phyloP scores from a whole-genome alignment of 2,113 vertebrate species.

The Nerophis ophidion region DNA sequence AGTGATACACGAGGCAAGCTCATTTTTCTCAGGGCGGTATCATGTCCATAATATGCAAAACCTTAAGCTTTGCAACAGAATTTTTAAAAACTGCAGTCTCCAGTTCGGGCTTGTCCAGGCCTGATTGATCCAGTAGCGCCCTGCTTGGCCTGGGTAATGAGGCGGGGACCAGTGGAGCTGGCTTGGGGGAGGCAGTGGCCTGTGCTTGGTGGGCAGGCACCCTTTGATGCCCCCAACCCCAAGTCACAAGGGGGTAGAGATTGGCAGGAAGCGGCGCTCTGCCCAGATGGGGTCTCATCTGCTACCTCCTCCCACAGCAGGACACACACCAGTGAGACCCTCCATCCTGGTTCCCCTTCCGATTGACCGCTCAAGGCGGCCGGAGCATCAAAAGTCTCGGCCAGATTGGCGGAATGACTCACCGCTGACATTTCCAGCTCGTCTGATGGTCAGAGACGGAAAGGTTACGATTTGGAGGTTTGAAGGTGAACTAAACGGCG shows the following conservation, averaged over 20 bases:
- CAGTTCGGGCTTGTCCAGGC: not conserved
- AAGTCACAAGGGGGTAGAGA: slow-evolving; percentile 42
- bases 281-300: slow-evolving; percentile 69
- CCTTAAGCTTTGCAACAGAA: not conserved
- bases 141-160: slow-evolving; percentile 48
- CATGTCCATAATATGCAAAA: not conserved
- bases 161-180: slow-evolving; percentile 25
- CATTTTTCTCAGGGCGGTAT: no score
- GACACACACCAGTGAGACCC: slow-evolving; percentile 22
- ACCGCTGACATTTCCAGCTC: slow-evolving; percentile 61
- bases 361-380: slow-evolving; percentile 48
- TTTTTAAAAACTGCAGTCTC: slow-evolving; percentile 4
- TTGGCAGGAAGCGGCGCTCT: slow-evolving; percentile 52
- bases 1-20: no score
- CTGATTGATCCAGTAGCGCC: slow-evolving; percentile 48
- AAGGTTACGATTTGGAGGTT: slow-evolving; percentile 62
- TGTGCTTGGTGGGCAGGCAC: slow-evolving; percentile 42
- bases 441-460: slow-evolving; percentile 51
- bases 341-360: slow-evolving; percentile 34
- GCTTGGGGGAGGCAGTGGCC: slow-evolving; percentile 32
- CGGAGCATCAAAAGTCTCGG: slow-evolving; percentile 46
- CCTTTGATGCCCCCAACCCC: slow-evolving; percentile 54
- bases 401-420: slow-evolving; percentile 50
- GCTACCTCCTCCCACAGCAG: slow-evolving; percentile 34
- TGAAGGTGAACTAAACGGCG: slow-evolving; percentile 39